These are phyloP conservation scores for Lithobates pipiens DNA, from an alignment of 2,797 vertebrate species.

Conservation along the genomic window DNA sequence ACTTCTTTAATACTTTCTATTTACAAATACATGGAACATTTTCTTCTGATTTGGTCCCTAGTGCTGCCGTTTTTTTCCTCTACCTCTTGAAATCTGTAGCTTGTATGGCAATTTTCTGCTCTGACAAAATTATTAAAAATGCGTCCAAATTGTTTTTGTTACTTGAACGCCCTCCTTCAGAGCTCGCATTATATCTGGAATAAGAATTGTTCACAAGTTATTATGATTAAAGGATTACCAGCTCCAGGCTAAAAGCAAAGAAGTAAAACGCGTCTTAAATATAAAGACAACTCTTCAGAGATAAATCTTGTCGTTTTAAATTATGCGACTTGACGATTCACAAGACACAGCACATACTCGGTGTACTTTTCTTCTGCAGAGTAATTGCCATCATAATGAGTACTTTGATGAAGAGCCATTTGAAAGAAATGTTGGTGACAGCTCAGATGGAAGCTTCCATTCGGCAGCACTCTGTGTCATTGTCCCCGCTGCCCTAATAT, in stretches of 20 bases:
- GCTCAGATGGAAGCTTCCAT: conserved; percentile 37
- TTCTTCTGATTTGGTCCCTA: not conserved
- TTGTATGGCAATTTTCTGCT: conserved; percentile 6
- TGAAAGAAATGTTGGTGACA: conserved; percentile 47
- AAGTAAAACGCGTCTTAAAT: conserved; percentile 46
- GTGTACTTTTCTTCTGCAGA: conserved; percentile 41
- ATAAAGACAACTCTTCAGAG: conserved; percentile 46
- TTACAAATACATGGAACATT: not conserved
- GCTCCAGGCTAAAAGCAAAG: conserved; percentile 52
- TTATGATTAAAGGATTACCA: conserved; percentile 55
- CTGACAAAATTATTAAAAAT: conserved; percentile 46
- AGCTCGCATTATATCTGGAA: conserved; percentile 26
- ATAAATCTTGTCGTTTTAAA: conserved; percentile 50
- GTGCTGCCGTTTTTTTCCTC: not conserved
- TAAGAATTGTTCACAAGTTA: conserved; percentile 42
- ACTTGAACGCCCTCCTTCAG: conserved; percentile 31
- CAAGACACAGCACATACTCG: conserved; percentile 34
- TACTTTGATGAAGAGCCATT: conserved; percentile 53
- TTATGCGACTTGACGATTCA: conserved; percentile 42
- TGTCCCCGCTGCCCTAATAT: conserved; percentile 46
- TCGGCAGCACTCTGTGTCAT: conserved; percentile 5
- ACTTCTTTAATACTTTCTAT: not conserved
- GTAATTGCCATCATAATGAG: conserved; percentile 56
- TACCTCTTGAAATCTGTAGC: not conserved
- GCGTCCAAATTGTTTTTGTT: conserved; percentile 44